Base-by-base conservation (phyloP, 1,140 invertebrate species). In the Leptinotarsa undecemlineata region DNA sequence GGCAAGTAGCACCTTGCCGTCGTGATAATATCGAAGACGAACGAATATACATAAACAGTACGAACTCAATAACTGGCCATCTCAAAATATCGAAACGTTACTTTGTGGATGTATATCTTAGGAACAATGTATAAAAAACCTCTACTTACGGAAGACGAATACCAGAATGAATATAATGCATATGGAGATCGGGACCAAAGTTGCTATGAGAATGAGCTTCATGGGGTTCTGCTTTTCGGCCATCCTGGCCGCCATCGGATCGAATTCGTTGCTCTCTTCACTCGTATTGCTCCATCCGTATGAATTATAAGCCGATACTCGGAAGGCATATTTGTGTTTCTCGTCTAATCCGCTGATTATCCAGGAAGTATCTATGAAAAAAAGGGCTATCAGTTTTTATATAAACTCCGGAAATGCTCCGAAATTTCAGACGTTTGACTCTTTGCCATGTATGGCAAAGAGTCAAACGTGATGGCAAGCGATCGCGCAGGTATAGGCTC, bases 231-330 rank as follows among this genome's bases (percentile, higher is more conserved):
- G 87, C 68, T 90, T 87, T 0, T 89, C 85, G 1, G 89, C 89
- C 69, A 90, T 83, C 68, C 89, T 87, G 8, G 90, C 88, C 2
- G 89, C 85, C 19, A 86, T 84, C 19, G 88, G 86, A 71, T 88
- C 87, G 80, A 87, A 87, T 75, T 88, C 82, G 77, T 82, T 83
- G 80, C 85, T 88, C 51, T 84, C 81, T 66, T 91, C 88, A 80
- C 92, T 94, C 21, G 87, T 85, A 20, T 87, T 82, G 71, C 92
- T 93, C 91, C 92, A 96, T n/a, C 96, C 96, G 83, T 94, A 91
- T 17, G 87, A 84, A 84, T 97, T 98, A 68, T 87, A 85, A 0
- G 95, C 95, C 57, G 91, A 88, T 19, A 95, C 94, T 5, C 93
- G 88, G 83, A 96, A 97, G 67, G 86, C 80, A 77, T 88, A 87